phyloP scores from a whole-genome alignment of 2,113 vertebrate genomes.

The Podarcis cretensis region DNA sequence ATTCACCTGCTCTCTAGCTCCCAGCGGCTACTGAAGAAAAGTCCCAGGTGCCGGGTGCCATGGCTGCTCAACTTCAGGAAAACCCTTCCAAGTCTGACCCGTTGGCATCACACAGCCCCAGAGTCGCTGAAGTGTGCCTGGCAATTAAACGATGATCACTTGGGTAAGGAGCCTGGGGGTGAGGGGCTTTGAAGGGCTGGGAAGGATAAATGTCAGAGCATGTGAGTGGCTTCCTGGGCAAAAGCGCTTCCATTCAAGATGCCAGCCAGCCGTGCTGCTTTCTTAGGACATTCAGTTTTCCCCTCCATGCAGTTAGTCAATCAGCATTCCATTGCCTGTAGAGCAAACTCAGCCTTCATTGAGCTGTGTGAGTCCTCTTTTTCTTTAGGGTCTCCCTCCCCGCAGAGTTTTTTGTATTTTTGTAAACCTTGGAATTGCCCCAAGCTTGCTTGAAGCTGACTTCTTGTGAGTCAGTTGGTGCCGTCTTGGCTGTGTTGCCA shows the following conservation, averaged over 20 bases:
- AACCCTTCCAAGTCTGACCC: fast-evolving
- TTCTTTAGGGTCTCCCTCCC: too few relatives aligned
- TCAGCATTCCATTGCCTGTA: neutral
- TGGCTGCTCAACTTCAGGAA: neutral
- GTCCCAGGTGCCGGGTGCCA: fast-evolving
- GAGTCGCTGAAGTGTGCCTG: conserved; percentile 66
- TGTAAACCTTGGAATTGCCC: neutral
- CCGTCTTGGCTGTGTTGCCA: neutral
- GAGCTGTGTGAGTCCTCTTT: too few relatives aligned
- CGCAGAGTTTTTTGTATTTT: neutral
- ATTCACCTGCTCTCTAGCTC: conserved; percentile 32
- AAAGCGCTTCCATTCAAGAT: neutral
- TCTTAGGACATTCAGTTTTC: neutral
- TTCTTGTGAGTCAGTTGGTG: neutral
- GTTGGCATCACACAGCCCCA: conserved; percentile 45
- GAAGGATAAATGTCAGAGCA: neutral
- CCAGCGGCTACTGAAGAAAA: conserved; percentile 6
- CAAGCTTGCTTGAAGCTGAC: neutral
- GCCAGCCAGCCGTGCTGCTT: neutral
- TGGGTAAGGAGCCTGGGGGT: conserved; percentile 66
- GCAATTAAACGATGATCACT: conserved; percentile 74
- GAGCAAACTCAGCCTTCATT: neutral
- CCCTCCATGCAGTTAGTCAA: neutral
- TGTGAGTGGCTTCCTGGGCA: neutral
- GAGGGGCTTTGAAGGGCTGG: neutral